These are phyloP conservation scores for Xiphophorus maculatus DNA, from an alignment of 2,113 vertebrate genomes.

Conservation along the genomic window DNA sequence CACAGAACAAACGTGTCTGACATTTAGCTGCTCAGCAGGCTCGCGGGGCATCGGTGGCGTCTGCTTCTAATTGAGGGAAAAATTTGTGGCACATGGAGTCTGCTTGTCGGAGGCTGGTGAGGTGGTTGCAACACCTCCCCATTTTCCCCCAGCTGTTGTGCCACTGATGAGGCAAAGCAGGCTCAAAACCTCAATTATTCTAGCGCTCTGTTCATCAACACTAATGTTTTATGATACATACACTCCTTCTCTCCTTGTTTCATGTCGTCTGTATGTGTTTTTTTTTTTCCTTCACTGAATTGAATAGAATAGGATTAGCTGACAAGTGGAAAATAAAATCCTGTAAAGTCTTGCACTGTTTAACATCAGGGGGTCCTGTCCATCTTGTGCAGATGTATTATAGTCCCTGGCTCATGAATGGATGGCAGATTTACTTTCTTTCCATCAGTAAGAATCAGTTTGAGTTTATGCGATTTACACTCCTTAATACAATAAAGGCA, in stretches of 20 bases:
- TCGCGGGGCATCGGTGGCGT: constrained; percentile 69
- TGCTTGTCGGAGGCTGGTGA: constrained; percentile 64
- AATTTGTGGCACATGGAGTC: constrained; percentile 77
- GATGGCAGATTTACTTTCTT: constrained; percentile 34
- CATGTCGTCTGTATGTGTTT: constrained; percentile 5
- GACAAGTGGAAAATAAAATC: constrained; percentile 63
- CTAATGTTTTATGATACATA: constrained; percentile 53
- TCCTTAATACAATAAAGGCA: constrained; percentile 28
- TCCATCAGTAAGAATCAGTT: constrained; percentile 35
- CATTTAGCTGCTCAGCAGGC: constrained; percentile 59
- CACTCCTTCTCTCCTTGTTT: constrained; percentile 16
- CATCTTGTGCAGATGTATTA: constrained; percentile 46
- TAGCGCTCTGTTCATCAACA: constrained; percentile 34
- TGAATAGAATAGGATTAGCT: constrained; percentile 38
- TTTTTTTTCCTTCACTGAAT: constrained; percentile 34
- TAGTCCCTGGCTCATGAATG: constrained; percentile 38
- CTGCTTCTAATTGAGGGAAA: constrained; percentile 81
- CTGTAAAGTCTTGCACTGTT: constrained; percentile 37
- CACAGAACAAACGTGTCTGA: constrained; percentile 73
- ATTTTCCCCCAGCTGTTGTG: constrained; percentile 74
- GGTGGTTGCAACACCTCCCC: constrained; percentile 56
- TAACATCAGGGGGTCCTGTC: constrained; percentile 47
- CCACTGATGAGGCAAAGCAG: constrained; percentile 60
- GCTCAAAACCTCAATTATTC: constrained; percentile 53
- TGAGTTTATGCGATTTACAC: too few species aligned